Evolutionary conservation across 2,888 invertebrate species (phyloP), one percentile per base, ranked within the genome.

Genomic region (Nomada lathburiana): DNA sequence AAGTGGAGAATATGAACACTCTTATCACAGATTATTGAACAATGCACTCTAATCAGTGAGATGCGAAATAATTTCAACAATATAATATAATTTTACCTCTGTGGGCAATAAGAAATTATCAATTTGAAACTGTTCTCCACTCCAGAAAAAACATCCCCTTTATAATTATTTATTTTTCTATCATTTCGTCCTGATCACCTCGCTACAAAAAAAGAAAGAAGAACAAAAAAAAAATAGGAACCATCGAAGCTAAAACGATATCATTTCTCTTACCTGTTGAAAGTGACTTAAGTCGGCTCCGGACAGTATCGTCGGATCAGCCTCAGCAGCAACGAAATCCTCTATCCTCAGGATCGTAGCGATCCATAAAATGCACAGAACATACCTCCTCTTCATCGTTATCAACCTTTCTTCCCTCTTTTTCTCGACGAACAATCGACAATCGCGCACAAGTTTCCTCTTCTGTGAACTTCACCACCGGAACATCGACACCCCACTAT

Each of bases 381-480:
- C 63, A 52, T 84, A 80, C 82, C 81, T 88, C 75, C 86, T 89
- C 82, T 85, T 90, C 92, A 92, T 92, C 53, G 63, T 89, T 83
- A n/a, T 69, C n/a, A 9, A 47, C 50, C 53, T 70, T 13, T 23
- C 10, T 20, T 23, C 55, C 55, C 36, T 26, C 44, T 75, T 55
- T 36, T 69, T 20, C 36, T 29, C 59, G 63, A 53, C 36, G 60
- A 59, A 44, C 29, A 29, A 26, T 52, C 29, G 13, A 62, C 26
- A 62, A 26, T 62, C 60, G 29, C 80, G 77, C 77, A 63, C 20
- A 16, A 53, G 7, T 59, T 69, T 59, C 53, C 42, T 44, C 50
- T 47, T 47, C 16, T 18, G 16, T 18, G 20, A 86, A 77, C 85
- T 79, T 86, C 86, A 81, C 85, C 76, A 76, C 83, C 29, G 73